Percentiles rank a stretch among this genome's conserved stretches.
Conservation (phyloP, 2,888 invertebrate genomes). For the Drosophila tanythrix region DNA sequence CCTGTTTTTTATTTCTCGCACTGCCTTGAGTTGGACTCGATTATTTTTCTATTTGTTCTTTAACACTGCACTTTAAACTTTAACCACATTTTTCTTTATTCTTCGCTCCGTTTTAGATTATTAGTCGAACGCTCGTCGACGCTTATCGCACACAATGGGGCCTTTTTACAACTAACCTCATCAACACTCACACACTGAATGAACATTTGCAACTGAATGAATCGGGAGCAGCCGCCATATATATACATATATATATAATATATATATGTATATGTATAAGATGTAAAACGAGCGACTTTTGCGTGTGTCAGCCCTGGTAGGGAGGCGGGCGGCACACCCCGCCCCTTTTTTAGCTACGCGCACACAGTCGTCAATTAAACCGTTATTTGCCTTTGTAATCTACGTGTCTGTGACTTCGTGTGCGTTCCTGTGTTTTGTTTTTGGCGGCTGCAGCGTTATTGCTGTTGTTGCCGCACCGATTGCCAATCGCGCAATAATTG, state of each 20-base stretch:
- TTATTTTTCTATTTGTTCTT: constrained; percentile 23
- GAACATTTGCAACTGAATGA: constrained; percentile 69
- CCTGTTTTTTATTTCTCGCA: constrained; percentile 15
- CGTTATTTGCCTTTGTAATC: constrained; percentile 58
- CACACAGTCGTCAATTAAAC: constrained; percentile 30
- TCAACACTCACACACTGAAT: constrained; percentile 79
- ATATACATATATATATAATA: neutral
- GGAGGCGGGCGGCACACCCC: constrained; percentile 23
- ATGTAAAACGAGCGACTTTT: constrained; percentile 42
- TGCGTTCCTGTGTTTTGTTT: constrained; percentile 46
- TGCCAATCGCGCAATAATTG: constrained; percentile 74
- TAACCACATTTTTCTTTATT: constrained; percentile 26
- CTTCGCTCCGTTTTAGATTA: constrained; percentile 5
- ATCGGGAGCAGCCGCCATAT: constrained; percentile 42
- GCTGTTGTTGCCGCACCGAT: constrained; percentile 72
- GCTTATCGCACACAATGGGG: constrained; percentile 36
- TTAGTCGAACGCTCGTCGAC: constrained; percentile 17
- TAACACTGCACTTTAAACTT: constrained; percentile 51
- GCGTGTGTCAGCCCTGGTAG: constrained; percentile 47
- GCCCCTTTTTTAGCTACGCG: constrained; percentile 14
- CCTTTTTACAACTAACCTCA: constrained; percentile 71
- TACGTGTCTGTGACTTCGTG: constrained; percentile 12
- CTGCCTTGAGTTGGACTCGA: constrained; percentile 11
- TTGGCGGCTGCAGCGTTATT: constrained; percentile 55
- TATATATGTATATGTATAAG: constrained; percentile 6